Evolutionary conservation across 2,888 invertebrate species (phyloP).

Genomic region (Cheilosia pagana): DNA sequence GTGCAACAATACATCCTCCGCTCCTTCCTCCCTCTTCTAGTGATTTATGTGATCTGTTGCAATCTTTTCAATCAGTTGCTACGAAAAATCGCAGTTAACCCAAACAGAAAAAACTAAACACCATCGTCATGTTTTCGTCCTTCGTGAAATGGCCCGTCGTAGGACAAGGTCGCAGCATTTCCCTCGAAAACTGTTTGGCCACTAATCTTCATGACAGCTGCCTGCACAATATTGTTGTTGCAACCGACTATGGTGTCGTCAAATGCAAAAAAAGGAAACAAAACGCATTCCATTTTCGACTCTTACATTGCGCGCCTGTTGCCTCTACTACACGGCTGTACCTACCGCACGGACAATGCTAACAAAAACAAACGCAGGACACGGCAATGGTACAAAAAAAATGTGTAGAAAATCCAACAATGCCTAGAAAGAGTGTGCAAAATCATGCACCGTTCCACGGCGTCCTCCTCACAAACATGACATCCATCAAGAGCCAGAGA

Average conservation of each 20-base stretch:
- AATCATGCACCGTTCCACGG: conserved; percentile 64
- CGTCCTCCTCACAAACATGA: conserved; percentile 43
- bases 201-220: conserved; percentile 74
- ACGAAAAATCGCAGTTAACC: conserved; percentile 58
- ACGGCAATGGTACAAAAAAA: conserved; percentile 15
- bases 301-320: conserved; percentile 46
- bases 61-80: conserved; percentile 65
- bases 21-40: neutral
- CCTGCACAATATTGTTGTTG: conserved; percentile 68
- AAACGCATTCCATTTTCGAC: conserved; percentile 28
- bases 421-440: conserved; percentile 51
- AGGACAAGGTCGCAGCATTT: conserved; percentile 56
- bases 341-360: conserved; percentile 44
- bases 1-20: conserved; percentile 29
- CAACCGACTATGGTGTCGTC: conserved; percentile 42
- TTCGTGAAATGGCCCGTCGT: conserved; percentile 56
- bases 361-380: conserved; percentile 43
- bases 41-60: conserved; percentile 54
- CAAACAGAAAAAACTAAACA: conserved; percentile 39
- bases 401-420: conserved; percentile 42
- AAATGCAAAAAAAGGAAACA: conserved; percentile 30
- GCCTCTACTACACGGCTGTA: conserved; percentile 28
- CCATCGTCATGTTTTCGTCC: conserved; percentile 45
- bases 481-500: conserved; percentile 47
- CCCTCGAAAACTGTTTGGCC: conserved; percentile 44